These are phyloP conservation scores for Acanthiza pusilla DNA, from an alignment of 2,797 vertebrate genomes.

Conservation along the genomic window DNA sequence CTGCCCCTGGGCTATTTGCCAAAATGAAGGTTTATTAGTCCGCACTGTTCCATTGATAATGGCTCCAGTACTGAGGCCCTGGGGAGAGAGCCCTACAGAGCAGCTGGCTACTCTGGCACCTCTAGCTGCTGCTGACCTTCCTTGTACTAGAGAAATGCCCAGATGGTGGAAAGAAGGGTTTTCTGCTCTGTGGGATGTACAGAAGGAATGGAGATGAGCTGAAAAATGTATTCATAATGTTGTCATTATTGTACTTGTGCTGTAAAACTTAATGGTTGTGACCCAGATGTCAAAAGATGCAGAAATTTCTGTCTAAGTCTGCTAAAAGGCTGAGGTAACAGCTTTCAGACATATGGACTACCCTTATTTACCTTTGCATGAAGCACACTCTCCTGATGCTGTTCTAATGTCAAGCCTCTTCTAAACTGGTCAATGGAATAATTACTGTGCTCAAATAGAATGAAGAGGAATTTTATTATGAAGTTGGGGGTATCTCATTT, in stretches of 20 bases:
- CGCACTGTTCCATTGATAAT: not conserved
- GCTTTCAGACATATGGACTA: not conserved
- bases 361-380: not conserved
- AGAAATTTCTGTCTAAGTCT: not conserved
- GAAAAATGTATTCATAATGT: slow-evolving; percentile 3
- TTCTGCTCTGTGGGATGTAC: not conserved
- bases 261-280: not conserved
- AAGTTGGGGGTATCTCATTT: not conserved
- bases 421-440: not conserved
- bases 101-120: slow-evolving; percentile 45
- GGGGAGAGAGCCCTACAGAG: not conserved
- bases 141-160: not conserved
- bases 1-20: slow-evolving; percentile 40
- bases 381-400: not conserved
- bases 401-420: not conserved
- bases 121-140: slow-evolving; percentile 29
- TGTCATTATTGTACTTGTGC: slow-evolving; percentile 2
- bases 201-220: not conserved
- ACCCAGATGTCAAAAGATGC: not conserved
- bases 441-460: not conserved
- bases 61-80: not conserved
- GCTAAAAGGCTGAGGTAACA: not conserved
- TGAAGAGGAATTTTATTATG: not conserved
- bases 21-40: slow-evolving; percentile 49
- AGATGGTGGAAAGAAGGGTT: slow-evolving; percentile 22